phyloP scores from a whole-genome alignment of 2,888 invertebrate genomes.

The Protodeltote pygarga region DNA sequence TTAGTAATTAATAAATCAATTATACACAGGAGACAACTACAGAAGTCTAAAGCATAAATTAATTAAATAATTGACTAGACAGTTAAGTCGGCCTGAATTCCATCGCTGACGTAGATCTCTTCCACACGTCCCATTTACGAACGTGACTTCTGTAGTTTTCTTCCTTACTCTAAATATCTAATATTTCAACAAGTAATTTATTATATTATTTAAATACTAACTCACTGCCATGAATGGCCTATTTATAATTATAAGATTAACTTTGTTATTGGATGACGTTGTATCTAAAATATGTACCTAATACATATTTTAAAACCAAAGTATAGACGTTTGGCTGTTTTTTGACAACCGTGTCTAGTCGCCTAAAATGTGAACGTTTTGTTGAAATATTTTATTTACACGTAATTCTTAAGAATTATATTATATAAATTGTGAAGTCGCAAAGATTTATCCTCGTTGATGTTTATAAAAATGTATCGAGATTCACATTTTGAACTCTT shows the following conservation, averaged over 20 bases:
- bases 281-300: slow-evolving; percentile 63
- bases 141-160: too few relatives aligned
- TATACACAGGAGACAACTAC: slow-evolving; percentile 18
- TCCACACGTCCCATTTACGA: too few relatives aligned
- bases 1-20: slow-evolving; percentile 24
- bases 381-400: slow-evolving; percentile 71
- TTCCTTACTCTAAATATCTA: slow-evolving; percentile 8
- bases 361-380: slow-evolving; percentile 68
- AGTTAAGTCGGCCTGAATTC: too few relatives aligned
- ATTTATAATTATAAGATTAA: slow-evolving; percentile 60
- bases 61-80: too few relatives aligned
- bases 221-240: slow-evolving; percentile 79
- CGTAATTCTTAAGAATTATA: slow-evolving; percentile 54
- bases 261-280: slow-evolving; percentile 54
- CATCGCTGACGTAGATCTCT: too few relatives aligned
- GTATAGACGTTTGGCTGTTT: slow-evolving; percentile 76
- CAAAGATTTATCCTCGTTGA: slow-evolving; percentile 57
- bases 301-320: slow-evolving; percentile 76
- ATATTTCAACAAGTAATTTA: slow-evolving; percentile 37
- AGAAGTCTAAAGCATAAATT: too few relatives aligned
- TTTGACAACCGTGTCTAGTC: slow-evolving; percentile 76
- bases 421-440: slow-evolving; percentile 55
- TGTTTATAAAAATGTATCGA: slow-evolving; percentile 34
- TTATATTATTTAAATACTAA: slow-evolving; percentile 45
- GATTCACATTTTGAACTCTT: slow-evolving; percentile 25